These are phyloP conservation scores for Stegophylla sp. DNA, from an alignment of 2,888 invertebrate genomes.

Conservation along the genomic window DNA sequence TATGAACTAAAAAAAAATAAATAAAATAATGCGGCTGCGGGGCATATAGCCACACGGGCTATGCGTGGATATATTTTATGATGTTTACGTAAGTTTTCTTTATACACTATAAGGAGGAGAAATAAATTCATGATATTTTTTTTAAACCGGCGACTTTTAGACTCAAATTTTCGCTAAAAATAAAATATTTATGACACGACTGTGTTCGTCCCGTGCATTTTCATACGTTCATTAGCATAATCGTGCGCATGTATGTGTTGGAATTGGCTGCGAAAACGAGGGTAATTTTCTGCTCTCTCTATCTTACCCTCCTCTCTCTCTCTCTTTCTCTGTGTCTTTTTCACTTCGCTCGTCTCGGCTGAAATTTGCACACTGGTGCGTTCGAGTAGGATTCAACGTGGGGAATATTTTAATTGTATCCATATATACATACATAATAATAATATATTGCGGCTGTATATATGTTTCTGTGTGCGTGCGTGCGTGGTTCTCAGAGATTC, in stretches of 20 bases:
- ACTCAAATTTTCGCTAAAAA: conserved; percentile 37
- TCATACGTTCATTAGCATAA: conserved; percentile 47
- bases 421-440: neutral
- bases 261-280: conserved; percentile 37
- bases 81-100: conserved; percentile 8
- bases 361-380: neutral
- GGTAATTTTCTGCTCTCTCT: conserved; percentile 37
- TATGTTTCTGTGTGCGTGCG: neutral
- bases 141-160: conserved; percentile 11
- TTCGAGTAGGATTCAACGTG: neutral
- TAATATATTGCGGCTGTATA: neutral
- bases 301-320: too few relatives aligned
- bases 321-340: too few relatives aligned
- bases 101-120: neutral
- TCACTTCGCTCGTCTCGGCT: neutral
- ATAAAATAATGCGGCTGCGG: conserved; percentile 13
- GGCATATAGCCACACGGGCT: neutral
- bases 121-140: conserved; percentile 30
- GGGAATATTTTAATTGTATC: conserved; percentile 53
- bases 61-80: conserved; percentile 29
- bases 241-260: conserved; percentile 14
- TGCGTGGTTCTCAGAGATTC: conserved; percentile 25
- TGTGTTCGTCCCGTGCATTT: conserved; percentile 2
- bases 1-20: conserved; percentile 12
- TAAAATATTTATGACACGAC: conserved; percentile 56